Evolutionary conservation across 1,140 invertebrate species (phyloP), one percentile per base, ranked within the genome.

Genomic region (Myzus persicae): DNA sequence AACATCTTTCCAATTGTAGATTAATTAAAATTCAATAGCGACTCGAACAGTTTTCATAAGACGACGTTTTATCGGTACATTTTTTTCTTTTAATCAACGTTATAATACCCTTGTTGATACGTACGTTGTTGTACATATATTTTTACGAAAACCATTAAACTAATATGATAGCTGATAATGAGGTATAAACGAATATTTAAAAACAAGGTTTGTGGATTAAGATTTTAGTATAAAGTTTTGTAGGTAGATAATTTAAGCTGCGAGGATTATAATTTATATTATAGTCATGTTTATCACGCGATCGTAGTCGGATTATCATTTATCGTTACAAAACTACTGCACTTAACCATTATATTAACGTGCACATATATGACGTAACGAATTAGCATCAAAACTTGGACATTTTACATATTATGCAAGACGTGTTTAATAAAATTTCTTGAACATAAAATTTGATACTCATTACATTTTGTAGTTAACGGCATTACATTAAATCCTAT

Each of bases 161-260:
- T 42, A 85, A 85, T 44, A 44, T 1, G 82, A 3, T 85, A 26
- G 5, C n/a, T 76, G 59, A 67, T 67, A 31, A 31, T 67, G 38
- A 84, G 7, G 31, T 6, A 85, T 42, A 85, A 26, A 85, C 26
- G 11, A 38, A 42, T 40, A 85, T 85, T 40, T 26, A 85, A 42
- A 85, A 42, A 85, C 40, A 42, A 85, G 38, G 24, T 85, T 85
- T 85, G 22, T 42, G 40, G 24, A 85, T 85, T 85, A 85, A 85
- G 24, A 85, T 85, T 40, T 42, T 9, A 85, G 26, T 85, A 44
- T 82, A 40, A 2, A 82, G 22, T 38, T 36, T 82, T 82, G 18
- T 82, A 38, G 24, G 31, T 76, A 40, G 81, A 82, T 82, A 40
- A 82, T 82, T 82, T 40, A 82, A 82, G 40, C 38, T 82, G 18